A percentile compares a stretch with the other conserved stretches of the same genome.
Evolutionary conservation across 2,888 invertebrate genomes (phyloP).

Genomic region (Branchipolynoe longqiensis): DNA sequence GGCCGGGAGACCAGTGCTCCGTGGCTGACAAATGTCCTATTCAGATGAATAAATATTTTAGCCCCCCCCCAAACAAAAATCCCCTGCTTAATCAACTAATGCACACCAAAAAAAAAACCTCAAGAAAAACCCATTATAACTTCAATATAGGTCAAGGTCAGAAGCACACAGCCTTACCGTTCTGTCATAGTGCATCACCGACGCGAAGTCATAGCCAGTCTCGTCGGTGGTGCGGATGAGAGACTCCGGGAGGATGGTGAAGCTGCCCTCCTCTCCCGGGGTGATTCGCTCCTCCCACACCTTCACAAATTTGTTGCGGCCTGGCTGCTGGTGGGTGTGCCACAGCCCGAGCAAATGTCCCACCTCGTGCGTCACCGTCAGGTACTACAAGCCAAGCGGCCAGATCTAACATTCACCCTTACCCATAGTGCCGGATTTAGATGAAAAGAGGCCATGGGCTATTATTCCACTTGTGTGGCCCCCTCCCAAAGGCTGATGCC

Average conservation of each 20-base stretch:
- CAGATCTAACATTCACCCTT: neutral
- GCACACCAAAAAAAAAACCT: too few relatives aligned
- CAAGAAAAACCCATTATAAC: too few relatives aligned
- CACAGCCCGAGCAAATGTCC: conserved; percentile 13
- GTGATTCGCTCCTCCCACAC: neutral
- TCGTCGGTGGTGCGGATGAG: neutral
- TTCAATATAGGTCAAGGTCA: too few relatives aligned
- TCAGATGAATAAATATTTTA: too few relatives aligned
- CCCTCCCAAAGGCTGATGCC: too few relatives aligned
- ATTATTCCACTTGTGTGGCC: too few relatives aligned
- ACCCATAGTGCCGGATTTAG: neutral
- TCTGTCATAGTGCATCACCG: neutral
- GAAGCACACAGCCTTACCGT: too few relatives aligned
- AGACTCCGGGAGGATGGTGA: neutral
- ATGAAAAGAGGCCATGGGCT: neutral
- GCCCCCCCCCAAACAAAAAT: too few relatives aligned
- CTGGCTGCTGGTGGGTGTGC: conserved; percentile 27
- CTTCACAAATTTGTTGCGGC: neutral
- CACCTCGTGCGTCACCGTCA: neutral
- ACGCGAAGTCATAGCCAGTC: neutral
- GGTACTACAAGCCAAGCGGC: neutral
- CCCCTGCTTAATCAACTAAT: too few relatives aligned
- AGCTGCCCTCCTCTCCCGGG: neutral
- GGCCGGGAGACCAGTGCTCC: too few relatives aligned
- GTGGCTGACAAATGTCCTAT: too few relatives aligned